phyloP scores from a whole-genome alignment of 2,113 vertebrate species.

The Equus przewalskii region DNA sequence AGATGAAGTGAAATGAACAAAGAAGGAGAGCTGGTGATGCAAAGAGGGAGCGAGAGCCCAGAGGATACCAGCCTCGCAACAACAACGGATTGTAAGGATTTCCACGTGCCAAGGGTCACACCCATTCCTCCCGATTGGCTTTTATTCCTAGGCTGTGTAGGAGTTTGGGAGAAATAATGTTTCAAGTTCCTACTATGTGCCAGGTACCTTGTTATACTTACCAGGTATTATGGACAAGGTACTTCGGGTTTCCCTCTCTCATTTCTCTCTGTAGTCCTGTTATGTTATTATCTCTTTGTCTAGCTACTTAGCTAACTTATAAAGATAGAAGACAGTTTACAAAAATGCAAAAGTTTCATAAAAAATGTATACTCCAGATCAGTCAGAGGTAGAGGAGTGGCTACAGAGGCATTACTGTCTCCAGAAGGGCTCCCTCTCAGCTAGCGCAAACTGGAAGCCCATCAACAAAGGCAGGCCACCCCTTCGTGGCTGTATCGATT shows the following conservation, averaged over 20 bases:
- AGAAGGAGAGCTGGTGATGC: not conserved
- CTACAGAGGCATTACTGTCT: not conserved
- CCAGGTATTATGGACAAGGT: not conserved
- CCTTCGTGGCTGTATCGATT: not conserved
- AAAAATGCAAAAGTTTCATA: constrained; percentile 6
- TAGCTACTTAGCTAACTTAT: not conserved
- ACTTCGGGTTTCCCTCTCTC: not conserved
- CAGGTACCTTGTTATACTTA: not conserved
- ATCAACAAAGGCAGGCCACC: constrained; percentile 24
- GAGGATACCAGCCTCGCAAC: not conserved
- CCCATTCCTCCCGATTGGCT: not conserved
- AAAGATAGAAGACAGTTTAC: constrained; percentile 13
- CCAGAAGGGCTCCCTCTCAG: not conserved
- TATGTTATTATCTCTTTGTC: not conserved
- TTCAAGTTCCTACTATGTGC: not conserved
- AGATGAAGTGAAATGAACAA: not conserved
- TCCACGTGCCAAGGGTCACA: not conserved
- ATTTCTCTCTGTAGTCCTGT: not conserved
- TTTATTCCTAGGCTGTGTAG: not conserved
- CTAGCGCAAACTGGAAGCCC: constrained; percentile 32
- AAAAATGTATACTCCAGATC: not conserved
- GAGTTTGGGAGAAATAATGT: not conserved
- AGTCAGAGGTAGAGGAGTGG: not conserved
- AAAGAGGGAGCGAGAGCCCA: not conserved
- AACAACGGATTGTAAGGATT: not conserved